phyloP scores from a whole-genome alignment of 2,113 vertebrate genomes.

The Takifugu flavidus region DNA sequence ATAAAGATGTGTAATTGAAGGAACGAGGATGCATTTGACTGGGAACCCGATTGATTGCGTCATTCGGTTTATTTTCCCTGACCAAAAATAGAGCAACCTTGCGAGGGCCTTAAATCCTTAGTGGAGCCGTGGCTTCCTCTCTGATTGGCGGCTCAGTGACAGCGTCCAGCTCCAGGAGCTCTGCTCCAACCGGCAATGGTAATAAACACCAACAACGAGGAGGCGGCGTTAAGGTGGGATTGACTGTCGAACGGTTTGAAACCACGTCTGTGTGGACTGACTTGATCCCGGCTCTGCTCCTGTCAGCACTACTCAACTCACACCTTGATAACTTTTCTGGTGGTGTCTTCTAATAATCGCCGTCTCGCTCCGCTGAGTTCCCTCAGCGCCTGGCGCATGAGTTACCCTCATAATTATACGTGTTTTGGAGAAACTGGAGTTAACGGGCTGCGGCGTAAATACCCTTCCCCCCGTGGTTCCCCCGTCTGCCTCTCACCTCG shows the following conservation, averaged over 20 bases:
- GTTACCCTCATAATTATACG: constrained; percentile 65
- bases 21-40: constrained; percentile 42
- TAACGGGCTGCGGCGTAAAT: constrained; percentile 44
- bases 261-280: constrained; percentile 15
- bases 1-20: constrained; percentile 60
- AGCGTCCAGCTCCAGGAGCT: constrained; percentile 32
- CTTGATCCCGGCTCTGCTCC: constrained; percentile 26
- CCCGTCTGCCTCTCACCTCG: constrained; percentile 65
- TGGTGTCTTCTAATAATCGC: constrained; percentile 59
- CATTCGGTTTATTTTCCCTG: constrained; percentile 62
- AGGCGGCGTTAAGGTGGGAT: constrained; percentile 2
- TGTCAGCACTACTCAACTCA: constrained; percentile 60
- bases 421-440: constrained; percentile 49
- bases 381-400: constrained; percentile 33
- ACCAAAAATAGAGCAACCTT: constrained; percentile 52
- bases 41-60: constrained; percentile 46
- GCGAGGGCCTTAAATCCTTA: constrained; percentile 45
- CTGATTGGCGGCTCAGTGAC: constrained; percentile 24
- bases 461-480: constrained; percentile 13
- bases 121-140: constrained; percentile 43
- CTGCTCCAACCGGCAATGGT: constrained; percentile 33
- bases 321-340: constrained; percentile 32
- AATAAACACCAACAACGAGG: background rate
- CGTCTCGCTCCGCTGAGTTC: constrained; percentile 44
- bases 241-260: constrained; percentile 21